Evolutionary conservation across 1,140 invertebrate genomes (phyloP).

Genomic region (Ruditapes philippinarum): DNA sequence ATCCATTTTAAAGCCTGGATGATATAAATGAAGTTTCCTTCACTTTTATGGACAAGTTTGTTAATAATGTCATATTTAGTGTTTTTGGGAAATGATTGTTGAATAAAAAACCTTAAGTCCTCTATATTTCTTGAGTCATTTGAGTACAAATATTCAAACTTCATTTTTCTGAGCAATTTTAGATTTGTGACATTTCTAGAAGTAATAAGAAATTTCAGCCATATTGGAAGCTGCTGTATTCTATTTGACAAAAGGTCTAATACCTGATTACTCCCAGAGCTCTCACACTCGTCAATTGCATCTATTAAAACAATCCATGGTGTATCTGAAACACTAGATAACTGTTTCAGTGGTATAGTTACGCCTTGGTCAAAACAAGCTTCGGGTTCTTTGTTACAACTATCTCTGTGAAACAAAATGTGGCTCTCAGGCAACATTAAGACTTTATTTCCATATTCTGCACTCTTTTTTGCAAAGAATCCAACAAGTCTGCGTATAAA

Average conservation of each 20-base stretch:
- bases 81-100: neutral
- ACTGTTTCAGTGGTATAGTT: slow-evolving; percentile 12
- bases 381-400: slow-evolving; percentile 3
- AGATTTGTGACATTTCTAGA: slow-evolving; percentile 11
- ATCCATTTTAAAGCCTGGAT: slow-evolving; percentile 22
- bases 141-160: neutral
- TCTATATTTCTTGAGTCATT: slow-evolving; percentile 37
- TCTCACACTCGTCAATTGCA: slow-evolving; percentile 42
- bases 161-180: neutral
- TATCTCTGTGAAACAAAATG: slow-evolving; percentile 16
- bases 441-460: slow-evolving; percentile 43
- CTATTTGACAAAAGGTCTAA: neutral
- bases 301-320: slow-evolving; percentile 40
- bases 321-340: neutral
- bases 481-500: slow-evolving; percentile 34
- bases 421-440: neutral
- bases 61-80: neutral
- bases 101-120: slow-evolving; percentile 11
- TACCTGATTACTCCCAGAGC: neutral
- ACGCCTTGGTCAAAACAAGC: slow-evolving; percentile 51
- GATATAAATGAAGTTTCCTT: slow-evolving; percentile 45
- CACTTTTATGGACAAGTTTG: slow-evolving; percentile 3
- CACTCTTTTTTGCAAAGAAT: slow-evolving; percentile 37
- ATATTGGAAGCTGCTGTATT: slow-evolving; percentile 18
- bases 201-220: slow-evolving; percentile 19